Evolutionary conservation across 2,113 vertebrate species (phyloP), one percentile per base, ranked within the genome.

Genomic region (Rhombomys opimus): DNA sequence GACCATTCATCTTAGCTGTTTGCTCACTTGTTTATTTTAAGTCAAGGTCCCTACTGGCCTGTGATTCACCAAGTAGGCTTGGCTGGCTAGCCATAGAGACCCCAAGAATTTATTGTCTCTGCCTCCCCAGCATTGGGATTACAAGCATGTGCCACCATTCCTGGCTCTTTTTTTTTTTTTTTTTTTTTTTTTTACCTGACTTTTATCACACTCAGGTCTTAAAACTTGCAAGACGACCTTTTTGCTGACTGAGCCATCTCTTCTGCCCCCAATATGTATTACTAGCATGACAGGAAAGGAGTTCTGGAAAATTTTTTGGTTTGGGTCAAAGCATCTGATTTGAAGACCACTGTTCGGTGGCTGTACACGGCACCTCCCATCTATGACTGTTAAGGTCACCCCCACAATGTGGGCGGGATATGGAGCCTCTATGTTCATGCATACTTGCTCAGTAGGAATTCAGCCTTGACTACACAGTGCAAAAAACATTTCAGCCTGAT

Each of bases 381-480:
- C 87, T 54, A 50, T 86, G 59, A 14, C 68, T 5, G 32, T 50
- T 80, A 46, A 78, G 46, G 76, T 95, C 27, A n/a, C 35, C 85
- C 73, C 89, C 14, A 12, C 4, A 0, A 35, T 5, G 14, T 2
- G 46, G 63, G 54, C 13, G 90, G 73, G 18, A 7, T 35, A 30
- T 35, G 35, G 10, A 41, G 50, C 41, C 54, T 25, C 54, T 1
- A 0, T 0, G 4, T 30, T 68, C 7, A 1, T 35, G 92, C 61
- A 9, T 52, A 92, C 87, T 86, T 91, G 50, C 73, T 93, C 52
- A 32, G 46, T 46, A 72, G 65, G 41, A 92, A 90, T 76, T 75
- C 70, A 75, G 68, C 61, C 57, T 75, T 78, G 68, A 78, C 87
- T 80, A 81, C 80, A 41, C 11, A 77, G 57, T 41, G n/a, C 76